Evolutionary conservation across 2,797 vertebrate species (phyloP).

Genomic region (Pseudopleuronectes americanus): DNA sequence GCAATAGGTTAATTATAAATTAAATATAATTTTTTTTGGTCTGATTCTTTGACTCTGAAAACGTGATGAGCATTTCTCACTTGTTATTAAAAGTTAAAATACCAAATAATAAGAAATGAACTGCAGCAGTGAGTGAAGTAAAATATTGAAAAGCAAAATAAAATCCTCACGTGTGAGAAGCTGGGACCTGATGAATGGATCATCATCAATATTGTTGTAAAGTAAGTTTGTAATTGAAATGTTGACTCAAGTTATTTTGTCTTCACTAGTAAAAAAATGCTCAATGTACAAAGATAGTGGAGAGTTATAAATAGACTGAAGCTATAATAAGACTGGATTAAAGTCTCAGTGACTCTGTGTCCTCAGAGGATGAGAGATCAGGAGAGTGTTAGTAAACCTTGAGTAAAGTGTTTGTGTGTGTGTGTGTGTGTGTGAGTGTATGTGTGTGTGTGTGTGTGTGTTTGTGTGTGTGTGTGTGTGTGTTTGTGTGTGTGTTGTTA

Average conservation of each 20-base stretch:
- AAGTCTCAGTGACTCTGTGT: constrained; percentile 46
- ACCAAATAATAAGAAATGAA: neutral
- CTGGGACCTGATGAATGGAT: no score
- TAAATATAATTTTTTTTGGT: neutral
- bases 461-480: constrained; percentile 1
- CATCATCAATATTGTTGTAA: no score
- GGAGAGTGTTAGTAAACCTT: constrained; percentile 27
- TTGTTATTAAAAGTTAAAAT: neutral
- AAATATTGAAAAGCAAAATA: no score
- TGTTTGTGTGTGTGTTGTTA: neutral
- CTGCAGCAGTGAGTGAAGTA: neutral
- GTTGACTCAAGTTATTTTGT: no score
- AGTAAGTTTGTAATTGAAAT: neutral
- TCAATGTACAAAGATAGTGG: neutral
- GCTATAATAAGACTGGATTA: constrained; percentile 66
- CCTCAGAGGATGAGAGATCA: constrained; percentile 47
- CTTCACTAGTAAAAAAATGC: no score
- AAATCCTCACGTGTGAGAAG: no score
- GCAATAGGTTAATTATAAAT: neutral
- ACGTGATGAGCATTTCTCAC: neutral
- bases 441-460: constrained; percentile 12
- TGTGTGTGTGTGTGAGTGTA: constrained; percentile 11
- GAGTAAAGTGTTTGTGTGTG: constrained; percentile 14
- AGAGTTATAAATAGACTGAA: constrained; percentile 54
- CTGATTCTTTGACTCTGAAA: neutral